phyloP scores from a whole-genome alignment of 2,797 vertebrate genomes.

The Paratrypauchen microcephalus region DNA sequence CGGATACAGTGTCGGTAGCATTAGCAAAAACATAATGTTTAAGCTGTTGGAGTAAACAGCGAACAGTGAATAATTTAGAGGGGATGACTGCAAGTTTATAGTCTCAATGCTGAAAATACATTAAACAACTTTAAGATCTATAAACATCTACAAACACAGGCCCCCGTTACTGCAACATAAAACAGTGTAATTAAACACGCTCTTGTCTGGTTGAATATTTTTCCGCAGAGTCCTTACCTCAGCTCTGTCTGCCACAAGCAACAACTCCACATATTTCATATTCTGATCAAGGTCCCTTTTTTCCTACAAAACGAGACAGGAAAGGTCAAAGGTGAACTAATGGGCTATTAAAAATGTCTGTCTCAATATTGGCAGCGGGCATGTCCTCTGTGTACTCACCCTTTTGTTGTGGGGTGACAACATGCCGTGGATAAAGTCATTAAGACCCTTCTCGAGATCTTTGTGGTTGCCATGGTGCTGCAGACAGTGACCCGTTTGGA shows the following conservation, averaged over 20 bases:
- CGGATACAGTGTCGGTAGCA: not conserved
- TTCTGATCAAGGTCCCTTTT: slow-evolving; percentile 83
- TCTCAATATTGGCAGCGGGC: not conserved
- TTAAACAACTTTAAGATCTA: not conserved
- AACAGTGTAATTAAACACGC: slow-evolving; percentile 2
- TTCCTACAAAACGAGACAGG: slow-evolving; percentile 68
- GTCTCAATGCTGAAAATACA: not conserved
- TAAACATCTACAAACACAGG: not conserved
- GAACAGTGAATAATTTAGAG: no score
- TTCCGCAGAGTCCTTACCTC: slow-evolving; percentile 80
- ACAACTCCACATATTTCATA: slow-evolving; percentile 92
- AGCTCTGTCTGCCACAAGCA: slow-evolving; percentile 91
- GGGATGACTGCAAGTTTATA: not conserved
- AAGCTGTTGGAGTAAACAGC: not conserved
- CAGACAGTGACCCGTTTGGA: slow-evolving; percentile 79
- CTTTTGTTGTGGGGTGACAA: slow-evolving; percentile 46
- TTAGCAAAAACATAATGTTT: not conserved
- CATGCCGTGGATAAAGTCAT: slow-evolving; percentile 71
- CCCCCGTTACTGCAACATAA: not conserved
- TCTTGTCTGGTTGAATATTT: not conserved
- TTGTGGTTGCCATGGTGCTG: slow-evolving; percentile 58
- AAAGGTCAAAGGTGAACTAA: not conserved
- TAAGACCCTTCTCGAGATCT: slow-evolving; percentile 41
- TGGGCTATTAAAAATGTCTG: not conserved
- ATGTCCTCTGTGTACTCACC: slow-evolving; percentile 54